Evolutionary conservation across 2,113 vertebrate species (phyloP).

Genomic region (Tursiops truncatus): DNA sequence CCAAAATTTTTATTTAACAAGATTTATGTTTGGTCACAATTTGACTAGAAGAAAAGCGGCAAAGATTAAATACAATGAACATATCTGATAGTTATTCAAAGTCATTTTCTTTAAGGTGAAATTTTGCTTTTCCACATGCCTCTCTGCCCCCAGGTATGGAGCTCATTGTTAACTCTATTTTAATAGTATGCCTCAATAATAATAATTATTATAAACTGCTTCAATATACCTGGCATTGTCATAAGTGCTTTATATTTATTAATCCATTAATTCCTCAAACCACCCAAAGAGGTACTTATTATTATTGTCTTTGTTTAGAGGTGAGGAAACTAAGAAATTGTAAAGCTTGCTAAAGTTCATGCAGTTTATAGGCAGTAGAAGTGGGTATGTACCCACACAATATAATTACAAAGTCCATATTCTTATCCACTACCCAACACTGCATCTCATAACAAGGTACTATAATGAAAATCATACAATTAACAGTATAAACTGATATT

Average conservation of each 20-base stretch:
- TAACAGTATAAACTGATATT: background rate
- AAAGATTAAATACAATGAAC: background rate
- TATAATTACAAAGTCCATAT: background rate
- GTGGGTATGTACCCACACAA: background rate
- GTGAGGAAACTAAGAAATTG: background rate
- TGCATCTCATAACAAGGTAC: background rate
- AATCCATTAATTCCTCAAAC: background rate
- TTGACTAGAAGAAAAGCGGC: background rate
- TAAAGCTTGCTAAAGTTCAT: background rate
- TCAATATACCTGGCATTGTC: background rate
- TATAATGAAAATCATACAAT: background rate
- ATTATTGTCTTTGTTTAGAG: background rate
- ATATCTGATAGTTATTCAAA: background rate
- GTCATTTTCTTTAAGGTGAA: background rate
- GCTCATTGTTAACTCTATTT: background rate
- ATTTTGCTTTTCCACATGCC: background rate
- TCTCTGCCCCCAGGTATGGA: background rate
- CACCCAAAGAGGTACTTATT: background rate
- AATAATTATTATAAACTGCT: background rate
- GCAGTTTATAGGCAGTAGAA: background rate
- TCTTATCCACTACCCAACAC: background rate
- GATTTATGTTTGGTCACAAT: background rate
- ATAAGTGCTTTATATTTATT: background rate
- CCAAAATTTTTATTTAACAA: background rate
- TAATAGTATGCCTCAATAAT: background rate